These are phyloP conservation scores for Pyxicephalus adspersus DNA, from an alignment of 2,113 vertebrate species.

Conservation along the genomic window DNA sequence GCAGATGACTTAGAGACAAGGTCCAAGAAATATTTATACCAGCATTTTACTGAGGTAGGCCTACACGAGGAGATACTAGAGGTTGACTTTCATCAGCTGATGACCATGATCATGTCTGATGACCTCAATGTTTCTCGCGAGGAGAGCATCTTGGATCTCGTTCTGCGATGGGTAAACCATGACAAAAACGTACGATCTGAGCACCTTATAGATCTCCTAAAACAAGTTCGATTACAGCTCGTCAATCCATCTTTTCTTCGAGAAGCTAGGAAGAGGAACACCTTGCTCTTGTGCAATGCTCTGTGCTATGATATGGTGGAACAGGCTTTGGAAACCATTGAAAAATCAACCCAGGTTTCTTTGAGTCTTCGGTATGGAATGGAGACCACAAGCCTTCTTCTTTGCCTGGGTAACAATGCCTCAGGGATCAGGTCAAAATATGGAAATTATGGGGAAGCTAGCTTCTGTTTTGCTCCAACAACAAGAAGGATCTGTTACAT, in stretches of 20 bases:
- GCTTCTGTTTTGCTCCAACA: conserved; percentile 87
- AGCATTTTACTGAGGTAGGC: conserved; percentile 91
- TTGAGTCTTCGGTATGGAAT: conserved; percentile 89
- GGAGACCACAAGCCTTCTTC: conserved; percentile 91
- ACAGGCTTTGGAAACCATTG: conserved; percentile 70
- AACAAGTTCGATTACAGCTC: conserved; percentile 85
- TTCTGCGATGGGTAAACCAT: conserved; percentile 87
- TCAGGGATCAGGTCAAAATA: conserved; percentile 88
- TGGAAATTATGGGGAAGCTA: conserved; percentile 84
- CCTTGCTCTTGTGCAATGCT: conserved; percentile 78
- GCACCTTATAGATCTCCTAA: conserved; percentile 85
- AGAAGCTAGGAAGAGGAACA: conserved; percentile 84
- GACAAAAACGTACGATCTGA: conserved; percentile 65
- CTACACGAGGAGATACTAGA: conserved; percentile 90
- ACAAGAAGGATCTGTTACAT: conserved; percentile 87
- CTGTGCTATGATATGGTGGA: conserved; percentile 78
- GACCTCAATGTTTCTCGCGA: conserved; percentile 92
- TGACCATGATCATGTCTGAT: conserved; percentile 84
- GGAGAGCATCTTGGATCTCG: conserved; percentile 90
- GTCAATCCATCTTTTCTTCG: conserved; percentile 81
- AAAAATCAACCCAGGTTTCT: conserved; percentile 71
- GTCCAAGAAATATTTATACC: conserved; percentile 82
- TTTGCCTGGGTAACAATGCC: conserved; percentile 89
- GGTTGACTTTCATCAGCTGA: conserved; percentile 85
- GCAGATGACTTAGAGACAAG: conserved; percentile 87